phyloP scores from a whole-genome alignment of 2,113 vertebrate species.

The Cnemophilus loriae region DNA sequence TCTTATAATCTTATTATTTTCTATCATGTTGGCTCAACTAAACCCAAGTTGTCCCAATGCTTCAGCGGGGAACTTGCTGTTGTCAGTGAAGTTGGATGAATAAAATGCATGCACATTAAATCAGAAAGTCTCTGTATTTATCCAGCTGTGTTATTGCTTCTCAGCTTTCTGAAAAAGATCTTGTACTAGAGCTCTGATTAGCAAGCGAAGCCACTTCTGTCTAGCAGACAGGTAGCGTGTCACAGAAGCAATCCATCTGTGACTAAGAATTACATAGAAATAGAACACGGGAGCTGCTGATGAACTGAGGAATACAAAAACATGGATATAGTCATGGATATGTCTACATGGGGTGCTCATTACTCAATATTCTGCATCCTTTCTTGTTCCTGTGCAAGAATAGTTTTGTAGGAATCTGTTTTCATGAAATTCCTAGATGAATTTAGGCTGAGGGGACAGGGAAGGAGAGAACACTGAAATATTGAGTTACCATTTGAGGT shows the following conservation, averaged over 20 bases:
- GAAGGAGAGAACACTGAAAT: not conserved
- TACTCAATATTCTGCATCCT: not conserved
- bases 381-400: not conserved
- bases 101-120: not conserved
- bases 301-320: not conserved
- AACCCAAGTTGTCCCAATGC: fast-evolving
- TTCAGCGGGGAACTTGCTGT: not conserved
- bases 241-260: not conserved
- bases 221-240: not conserved
- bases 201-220: not conserved
- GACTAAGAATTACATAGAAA: not conserved
- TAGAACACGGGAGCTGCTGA: not conserved
- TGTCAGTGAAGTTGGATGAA: not conserved
- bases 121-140: not conserved
- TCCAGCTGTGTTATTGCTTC: not conserved
- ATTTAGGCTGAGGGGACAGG: not conserved
- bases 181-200: not conserved
- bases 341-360: fast-evolving
- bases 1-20: not conserved
- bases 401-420: not conserved
- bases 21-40: not conserved
- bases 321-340: fast-evolving
- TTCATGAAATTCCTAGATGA: not conserved
- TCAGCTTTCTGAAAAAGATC: not conserved
- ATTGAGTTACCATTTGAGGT: not conserved